These are phyloP conservation scores for Phrynocephalus forsythii DNA, from an alignment of 2,797 vertebrate genomes.

Conservation along the genomic window DNA sequence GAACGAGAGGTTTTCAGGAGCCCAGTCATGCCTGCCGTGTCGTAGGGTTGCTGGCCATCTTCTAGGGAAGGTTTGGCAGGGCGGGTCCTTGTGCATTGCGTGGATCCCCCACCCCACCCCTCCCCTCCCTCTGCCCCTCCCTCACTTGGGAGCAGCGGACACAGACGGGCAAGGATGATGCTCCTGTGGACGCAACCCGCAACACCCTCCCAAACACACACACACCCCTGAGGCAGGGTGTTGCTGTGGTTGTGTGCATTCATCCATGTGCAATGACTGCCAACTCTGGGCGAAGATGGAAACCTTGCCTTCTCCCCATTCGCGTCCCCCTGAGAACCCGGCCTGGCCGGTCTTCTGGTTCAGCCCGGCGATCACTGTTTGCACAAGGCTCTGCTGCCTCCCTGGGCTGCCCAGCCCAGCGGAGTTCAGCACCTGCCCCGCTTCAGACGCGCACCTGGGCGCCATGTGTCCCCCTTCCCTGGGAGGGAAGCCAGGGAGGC, in stretches of 20 bases:
- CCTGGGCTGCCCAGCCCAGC: fast-evolving
- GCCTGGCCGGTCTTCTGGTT: fast-evolving
- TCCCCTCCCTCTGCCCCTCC: too few species aligned
- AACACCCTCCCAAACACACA: too few species aligned
- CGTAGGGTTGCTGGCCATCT: too few species aligned
- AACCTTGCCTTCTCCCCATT: background rate
- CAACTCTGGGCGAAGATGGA: background rate
- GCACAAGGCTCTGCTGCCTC: background rate
- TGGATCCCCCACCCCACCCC: too few species aligned
- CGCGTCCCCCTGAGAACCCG: fast-evolving
- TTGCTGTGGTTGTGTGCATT: background rate
- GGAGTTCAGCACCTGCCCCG: slow-evolving; percentile 6
- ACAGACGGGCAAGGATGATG: too few species aligned
- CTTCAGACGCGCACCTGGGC: background rate
- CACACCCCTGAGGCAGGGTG: background rate
- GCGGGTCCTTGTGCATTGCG: too few species aligned
- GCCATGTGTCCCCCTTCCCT: background rate
- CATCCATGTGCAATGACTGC: too few species aligned
- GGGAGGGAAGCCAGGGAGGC: background rate
- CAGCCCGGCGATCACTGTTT: background rate
- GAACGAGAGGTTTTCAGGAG: too few species aligned
- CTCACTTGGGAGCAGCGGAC: too few species aligned
- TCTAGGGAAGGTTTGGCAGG: too few species aligned
- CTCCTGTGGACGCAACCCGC: background rate
- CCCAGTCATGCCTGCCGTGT: too few species aligned